These are phyloP conservation scores for Holothuria glaberrima DNA, from an alignment of 35 echinoderm and acorn worm genomes.

Conservation along the genomic window DNA sequence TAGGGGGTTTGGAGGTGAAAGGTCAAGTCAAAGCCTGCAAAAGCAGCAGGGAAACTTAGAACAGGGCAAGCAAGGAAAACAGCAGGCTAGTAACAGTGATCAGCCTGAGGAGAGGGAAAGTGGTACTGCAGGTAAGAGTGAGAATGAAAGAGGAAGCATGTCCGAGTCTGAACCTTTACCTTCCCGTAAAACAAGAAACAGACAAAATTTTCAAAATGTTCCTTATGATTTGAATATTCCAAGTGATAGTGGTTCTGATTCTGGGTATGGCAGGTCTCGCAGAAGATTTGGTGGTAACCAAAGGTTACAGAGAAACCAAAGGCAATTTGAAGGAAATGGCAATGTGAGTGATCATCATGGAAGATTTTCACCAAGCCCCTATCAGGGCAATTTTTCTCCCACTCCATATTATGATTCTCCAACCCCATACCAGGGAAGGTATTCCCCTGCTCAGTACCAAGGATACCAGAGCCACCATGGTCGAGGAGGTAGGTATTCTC, in stretches of 20 bases:
- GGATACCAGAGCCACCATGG: not conserved
- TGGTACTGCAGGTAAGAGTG: not conserved
- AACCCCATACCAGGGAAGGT: not conserved
- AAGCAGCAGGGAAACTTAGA: not conserved
- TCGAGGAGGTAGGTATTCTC: not conserved
- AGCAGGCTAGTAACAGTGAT: not conserved
- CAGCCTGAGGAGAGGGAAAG: not conserved
- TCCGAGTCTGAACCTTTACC: slow-evolving; percentile 33
- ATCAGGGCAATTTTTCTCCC: slow-evolving; percentile 13
- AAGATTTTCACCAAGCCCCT: slow-evolving; percentile 48
- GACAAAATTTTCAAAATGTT: slow-evolving; percentile 4
- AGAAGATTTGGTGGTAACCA: slow-evolving; percentile 19
- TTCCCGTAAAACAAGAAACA: not conserved
- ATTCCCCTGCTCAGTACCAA: not conserved
- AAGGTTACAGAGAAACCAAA: slow-evolving; percentile 8
- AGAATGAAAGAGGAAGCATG: slow-evolving; percentile 2
- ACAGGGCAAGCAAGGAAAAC: not conserved
- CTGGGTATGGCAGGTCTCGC: slow-evolving; percentile 11
- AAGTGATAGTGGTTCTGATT: slow-evolving; percentile 51
- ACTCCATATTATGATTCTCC: slow-evolving; percentile 20
- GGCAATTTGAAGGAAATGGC: not conserved
- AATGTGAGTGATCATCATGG: not conserved
- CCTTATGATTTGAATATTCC: slow-evolving; percentile 37
- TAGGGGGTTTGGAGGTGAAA: slow-evolving; percentile 38
- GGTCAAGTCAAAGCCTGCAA: not conserved